Evolutionary conservation across 92 coral and sea anemone species (phyloP).

Genomic region (Umimayanthus kanabou): DNA sequence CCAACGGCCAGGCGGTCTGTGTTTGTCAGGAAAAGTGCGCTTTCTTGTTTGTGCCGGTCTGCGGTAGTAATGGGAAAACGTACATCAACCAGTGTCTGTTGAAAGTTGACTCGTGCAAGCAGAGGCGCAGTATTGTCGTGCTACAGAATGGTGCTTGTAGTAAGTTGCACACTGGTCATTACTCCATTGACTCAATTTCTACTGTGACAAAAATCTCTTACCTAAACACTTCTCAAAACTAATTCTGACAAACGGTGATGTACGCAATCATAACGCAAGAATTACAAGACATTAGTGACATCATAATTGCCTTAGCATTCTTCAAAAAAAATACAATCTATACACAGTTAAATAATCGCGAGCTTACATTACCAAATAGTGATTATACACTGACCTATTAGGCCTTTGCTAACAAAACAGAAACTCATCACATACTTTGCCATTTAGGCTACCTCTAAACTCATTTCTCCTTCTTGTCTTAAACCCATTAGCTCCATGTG

Average conservation of each 20-base stretch:
- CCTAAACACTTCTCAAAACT: no score
- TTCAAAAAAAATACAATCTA: no score
- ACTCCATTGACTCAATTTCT: neutral
- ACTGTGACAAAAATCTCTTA: neutral
- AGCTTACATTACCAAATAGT: no score
- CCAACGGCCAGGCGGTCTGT: slow-evolving; percentile 81
- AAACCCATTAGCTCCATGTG: slow-evolving; percentile 80
- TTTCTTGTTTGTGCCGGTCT: slow-evolving; percentile 81
- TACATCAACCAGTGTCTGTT: slow-evolving; percentile 90
- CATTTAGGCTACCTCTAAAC: neutral
- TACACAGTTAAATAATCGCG: no score
- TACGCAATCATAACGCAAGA: no score
- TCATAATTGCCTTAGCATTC: no score
- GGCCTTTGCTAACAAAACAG: no score
- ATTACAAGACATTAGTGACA: no score
- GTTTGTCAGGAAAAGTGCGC: slow-evolving; percentile 72
- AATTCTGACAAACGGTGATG: no score
- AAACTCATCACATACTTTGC: no score
- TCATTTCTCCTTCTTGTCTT: neutral
- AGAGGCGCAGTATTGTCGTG: slow-evolving; percentile 66
- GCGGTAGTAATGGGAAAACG: slow-evolving; percentile 95
- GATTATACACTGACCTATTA: no score
- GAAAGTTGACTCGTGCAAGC: slow-evolving; percentile 83
- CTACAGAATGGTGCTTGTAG: slow-evolving; percentile 89
- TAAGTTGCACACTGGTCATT: slow-evolving; percentile 46